A percentile compares a stretch with the other conserved stretches of the same genome.
Evolutionary conservation across 2,113 vertebrate species (phyloP).

Genomic region (Chaenogobius annularis): DNA sequence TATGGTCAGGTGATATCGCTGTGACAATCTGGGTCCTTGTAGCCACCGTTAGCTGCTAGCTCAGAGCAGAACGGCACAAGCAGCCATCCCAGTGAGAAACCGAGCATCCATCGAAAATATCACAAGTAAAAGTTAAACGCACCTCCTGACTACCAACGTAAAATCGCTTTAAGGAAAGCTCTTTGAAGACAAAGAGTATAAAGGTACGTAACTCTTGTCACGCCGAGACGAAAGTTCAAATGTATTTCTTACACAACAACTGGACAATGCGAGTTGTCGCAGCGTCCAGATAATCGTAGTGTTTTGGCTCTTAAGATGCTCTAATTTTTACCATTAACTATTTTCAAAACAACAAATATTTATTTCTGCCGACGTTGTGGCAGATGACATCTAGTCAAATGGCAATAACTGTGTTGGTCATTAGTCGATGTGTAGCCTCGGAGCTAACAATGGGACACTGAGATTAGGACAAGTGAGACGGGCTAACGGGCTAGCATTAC

Average conservation of each 20-base stretch:
- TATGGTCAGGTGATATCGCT: conserved; percentile 51
- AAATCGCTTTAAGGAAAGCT: conserved; percentile 45
- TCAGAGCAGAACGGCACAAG: conserved; percentile 23
- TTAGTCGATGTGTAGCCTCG: conserved; percentile 37
- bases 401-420: not conserved
- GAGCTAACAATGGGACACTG: conserved; percentile 72
- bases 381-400: conserved; percentile 13
- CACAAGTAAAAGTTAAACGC: conserved; percentile 48
- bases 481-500: not conserved
- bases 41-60: conserved; percentile 61
- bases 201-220: conserved; percentile 53
- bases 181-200: conserved; percentile 72
- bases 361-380: not conserved
- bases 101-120: conserved; percentile 63
- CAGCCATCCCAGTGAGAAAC: conserved; percentile 56
- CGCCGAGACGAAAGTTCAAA: conserved; percentile 1
- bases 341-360: not conserved
- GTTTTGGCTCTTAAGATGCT: conserved; percentile 22
- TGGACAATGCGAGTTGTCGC: conserved; percentile 36
- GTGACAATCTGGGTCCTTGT: conserved; percentile 58
- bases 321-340: not conserved
- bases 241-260: conserved; percentile 20
- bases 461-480: conserved; percentile 29
- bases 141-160: conserved; percentile 17
- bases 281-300: conserved; percentile 20